Evolutionary conservation across 2,888 invertebrate genomes (phyloP), one percentile per base, ranked within the genome.

Genomic region (Rhodophaea formosa): DNA sequence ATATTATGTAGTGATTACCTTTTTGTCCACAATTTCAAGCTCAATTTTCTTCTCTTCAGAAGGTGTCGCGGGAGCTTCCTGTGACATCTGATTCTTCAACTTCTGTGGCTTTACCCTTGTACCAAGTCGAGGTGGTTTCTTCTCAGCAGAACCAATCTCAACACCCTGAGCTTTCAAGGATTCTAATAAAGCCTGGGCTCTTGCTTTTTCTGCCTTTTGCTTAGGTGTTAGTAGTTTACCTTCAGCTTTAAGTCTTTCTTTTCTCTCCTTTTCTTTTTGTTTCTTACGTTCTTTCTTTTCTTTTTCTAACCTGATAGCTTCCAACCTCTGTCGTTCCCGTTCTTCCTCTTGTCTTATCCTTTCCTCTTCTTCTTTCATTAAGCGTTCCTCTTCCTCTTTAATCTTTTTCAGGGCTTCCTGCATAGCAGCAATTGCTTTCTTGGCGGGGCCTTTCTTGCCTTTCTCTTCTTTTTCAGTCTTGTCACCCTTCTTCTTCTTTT

Each of bases 161-260:
- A 96, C 88, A 60, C 98, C 98, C 86, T 97, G 97, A 8, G 97
- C 97, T 83, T 97, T 97, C 44, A 98, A 89, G 1, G 96, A 95
- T 56, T 98, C 97, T 62, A 99, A 87, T 93, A 98, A 94, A 59
- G 96, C 97, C 81, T 97, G 96, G 7, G 97, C 97, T 66, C 98
- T 93, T 0, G 96, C 96, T 63, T 96, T 94, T 70, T 97, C 97
- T 65, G 96, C 96, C 80, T 97, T 98, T 80, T 99, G 98, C 82
- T 98, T 98, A 0, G 97, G 95, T 1, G 98, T 98, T 59, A 99
- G 86, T 35, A 98, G 92, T 86, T 98, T 99, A 2, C 99, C 99
- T 88, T 99, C 99, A n/a, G 97, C 97, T 84, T 99, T 99, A 69
- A 98, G 92, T 75, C 97, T 93, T 74, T 97, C 97, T 83, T 97